phyloP scores from a whole-genome alignment of 1,140 invertebrate genomes.

The Dreissena rostriformis region DNA sequence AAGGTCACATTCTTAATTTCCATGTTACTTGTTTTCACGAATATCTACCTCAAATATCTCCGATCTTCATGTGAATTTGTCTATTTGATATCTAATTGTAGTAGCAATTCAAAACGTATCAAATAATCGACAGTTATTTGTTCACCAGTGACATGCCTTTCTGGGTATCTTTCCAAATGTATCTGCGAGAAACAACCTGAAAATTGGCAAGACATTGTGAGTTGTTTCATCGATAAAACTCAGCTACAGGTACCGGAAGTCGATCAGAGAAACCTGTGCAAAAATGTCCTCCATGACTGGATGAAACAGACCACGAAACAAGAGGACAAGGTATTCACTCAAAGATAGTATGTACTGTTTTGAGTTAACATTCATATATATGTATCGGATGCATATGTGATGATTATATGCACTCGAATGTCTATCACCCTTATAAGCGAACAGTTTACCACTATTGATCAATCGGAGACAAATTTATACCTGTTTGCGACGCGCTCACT shows the following conservation, averaged over 20 bases:
- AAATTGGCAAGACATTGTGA: conserved; percentile 4
- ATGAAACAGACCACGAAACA: background rate
- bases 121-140: background rate
- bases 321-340: conserved; percentile 7
- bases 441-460: no score
- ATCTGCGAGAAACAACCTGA: background rate
- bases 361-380: background rate
- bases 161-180: background rate
- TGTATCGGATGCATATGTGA: background rate
- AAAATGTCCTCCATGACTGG: conserved; percentile 8
- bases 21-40: background rate
- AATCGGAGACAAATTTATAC: no score
- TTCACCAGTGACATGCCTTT: conserved; percentile 1
- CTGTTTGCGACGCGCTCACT: no score
- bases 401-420: background rate
- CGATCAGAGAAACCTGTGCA: background rate
- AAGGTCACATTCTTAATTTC: background rate
- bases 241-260: background rate
- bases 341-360: background rate
- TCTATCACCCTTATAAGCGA: no score
- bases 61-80: background rate
- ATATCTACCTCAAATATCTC: background rate
- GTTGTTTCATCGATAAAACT: background rate
- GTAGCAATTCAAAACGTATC: background rate
- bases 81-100: background rate